A percentile compares a stretch with the other conserved stretches of the same genome.
Evolutionary conservation across 2,888 invertebrate species (phyloP).

Genomic region (Harpalus rufipes): DNA sequence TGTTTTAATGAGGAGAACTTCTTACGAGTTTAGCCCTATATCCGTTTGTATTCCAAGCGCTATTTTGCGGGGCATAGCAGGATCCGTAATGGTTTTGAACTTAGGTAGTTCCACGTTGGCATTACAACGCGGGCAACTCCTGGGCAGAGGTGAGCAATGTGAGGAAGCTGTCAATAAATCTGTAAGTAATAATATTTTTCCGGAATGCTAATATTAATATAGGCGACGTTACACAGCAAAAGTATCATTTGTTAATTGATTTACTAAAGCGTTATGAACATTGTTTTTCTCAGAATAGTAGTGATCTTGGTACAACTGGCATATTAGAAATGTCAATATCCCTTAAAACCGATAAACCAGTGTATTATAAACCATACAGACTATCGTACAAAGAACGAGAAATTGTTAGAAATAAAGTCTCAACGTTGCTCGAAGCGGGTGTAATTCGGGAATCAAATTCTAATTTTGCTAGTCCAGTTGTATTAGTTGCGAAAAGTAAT

Average conservation of each 20-base stretch:
- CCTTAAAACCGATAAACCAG: conserved; percentile 8
- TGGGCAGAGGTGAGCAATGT: background rate
- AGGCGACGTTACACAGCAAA: background rate
- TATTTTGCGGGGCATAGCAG: background rate
- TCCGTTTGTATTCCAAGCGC: conserved; percentile 7
- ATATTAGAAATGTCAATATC: background rate
- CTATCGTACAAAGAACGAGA: too few relatives aligned
- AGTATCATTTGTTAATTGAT: conserved; percentile 4
- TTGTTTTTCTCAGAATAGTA: conserved; percentile 24
- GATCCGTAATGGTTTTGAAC: background rate
- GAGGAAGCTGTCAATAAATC: conserved; percentile 14
- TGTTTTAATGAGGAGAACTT: conserved; percentile 31
- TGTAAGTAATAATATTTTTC: background rate
- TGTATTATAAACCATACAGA: too few relatives aligned
- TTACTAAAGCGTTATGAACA: background rate
- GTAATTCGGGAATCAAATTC: conserved; percentile 71
- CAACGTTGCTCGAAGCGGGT: conserved; percentile 28
- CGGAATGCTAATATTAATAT: background rate
- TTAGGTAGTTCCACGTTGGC: background rate
- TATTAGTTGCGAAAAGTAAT: conserved; percentile 70
- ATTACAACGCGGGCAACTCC: background rate
- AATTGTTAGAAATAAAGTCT: conserved; percentile 11
- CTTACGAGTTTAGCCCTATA: background rate
- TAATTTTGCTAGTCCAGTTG: conserved; percentile 69
- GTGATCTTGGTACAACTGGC: conserved; percentile 10